Conservation (phyloP, 2,797 vertebrate genomes). For the Craterocephalus amniculus region DNA sequence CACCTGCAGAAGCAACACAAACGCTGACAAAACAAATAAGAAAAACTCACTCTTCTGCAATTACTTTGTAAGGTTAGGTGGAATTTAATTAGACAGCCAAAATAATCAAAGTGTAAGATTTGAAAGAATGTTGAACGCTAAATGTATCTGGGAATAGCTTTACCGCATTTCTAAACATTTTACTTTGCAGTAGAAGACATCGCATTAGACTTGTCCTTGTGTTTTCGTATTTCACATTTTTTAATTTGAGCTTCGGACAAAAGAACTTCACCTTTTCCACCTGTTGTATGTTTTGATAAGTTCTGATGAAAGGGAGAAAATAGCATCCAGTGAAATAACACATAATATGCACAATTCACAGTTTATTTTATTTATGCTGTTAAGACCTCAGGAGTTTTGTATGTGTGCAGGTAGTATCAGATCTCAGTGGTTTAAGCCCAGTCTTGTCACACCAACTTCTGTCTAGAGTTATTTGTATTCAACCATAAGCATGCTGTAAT, state of each 20-base stretch:
- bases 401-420: neutral
- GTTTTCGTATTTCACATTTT: neutral
- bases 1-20: conserved; percentile 77
- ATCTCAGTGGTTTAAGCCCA: neutral
- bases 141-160: conserved; percentile 12
- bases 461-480: too few species aligned
- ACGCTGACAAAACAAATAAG: conserved; percentile 73
- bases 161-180: conserved; percentile 2
- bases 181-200: neutral
- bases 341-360: neutral
- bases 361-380: neutral
- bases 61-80: conserved; percentile 50
- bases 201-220: too few species aligned
- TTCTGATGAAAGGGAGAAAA: neutral
- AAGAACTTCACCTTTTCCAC: too few species aligned
- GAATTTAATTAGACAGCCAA: conserved; percentile 46
- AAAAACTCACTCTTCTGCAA: conserved; percentile 47
- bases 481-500: neutral
- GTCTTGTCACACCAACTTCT: neutral
- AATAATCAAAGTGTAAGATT: conserved; percentile 37
- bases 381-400: neutral
- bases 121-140: conserved; percentile 23
- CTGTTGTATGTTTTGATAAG: too few species aligned
- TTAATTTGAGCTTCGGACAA: neutral
- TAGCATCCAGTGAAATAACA: neutral